Conservation (phyloP, 2,888 invertebrate genomes). For the Drosophila austrosaltans region DNA sequence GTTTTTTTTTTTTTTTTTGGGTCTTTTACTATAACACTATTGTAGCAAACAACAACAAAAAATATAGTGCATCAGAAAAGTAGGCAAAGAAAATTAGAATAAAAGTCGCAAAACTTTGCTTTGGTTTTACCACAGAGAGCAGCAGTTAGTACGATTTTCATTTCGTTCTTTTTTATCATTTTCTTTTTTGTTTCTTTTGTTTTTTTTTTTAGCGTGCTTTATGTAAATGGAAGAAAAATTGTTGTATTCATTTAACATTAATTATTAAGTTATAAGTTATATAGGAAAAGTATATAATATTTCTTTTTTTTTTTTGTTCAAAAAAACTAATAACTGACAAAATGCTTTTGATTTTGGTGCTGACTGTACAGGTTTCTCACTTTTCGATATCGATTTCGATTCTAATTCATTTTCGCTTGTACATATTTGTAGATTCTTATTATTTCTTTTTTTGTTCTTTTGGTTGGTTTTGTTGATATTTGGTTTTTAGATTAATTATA, state of each 20-base stretch:
- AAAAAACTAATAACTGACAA: slow-evolving; percentile 83
- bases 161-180: slow-evolving; percentile 36
- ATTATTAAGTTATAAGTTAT: slow-evolving; percentile 40
- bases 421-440: slow-evolving; percentile 32
- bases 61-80: slow-evolving; percentile 66
- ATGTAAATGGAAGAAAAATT: slow-evolving; percentile 67
- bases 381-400: slow-evolving; percentile 41
- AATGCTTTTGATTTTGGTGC: slow-evolving; percentile 85
- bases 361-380: slow-evolving; percentile 73
- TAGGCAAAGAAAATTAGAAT: slow-evolving; percentile 65
- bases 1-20: slow-evolving; percentile 41
- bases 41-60: slow-evolving; percentile 40
- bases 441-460: slow-evolving; percentile 39
- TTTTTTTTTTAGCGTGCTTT: slow-evolving; percentile 70
- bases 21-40: slow-evolving; percentile 61
- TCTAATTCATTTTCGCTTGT: slow-evolving; percentile 58
- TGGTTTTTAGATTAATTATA: slow-evolving; percentile 61
- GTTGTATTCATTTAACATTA: slow-evolving; percentile 48
- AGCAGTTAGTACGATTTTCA: slow-evolving; percentile 72
- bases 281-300: slow-evolving; percentile 27
- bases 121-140: slow-evolving; percentile 68
- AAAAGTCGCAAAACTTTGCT: slow-evolving; percentile 53
- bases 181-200: slow-evolving; percentile 37
- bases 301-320: slow-evolving; percentile 30
- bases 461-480: slow-evolving; percentile 50